Conservation (phyloP, 2,888 invertebrate genomes). For the Lochmaea capreae region DNA sequence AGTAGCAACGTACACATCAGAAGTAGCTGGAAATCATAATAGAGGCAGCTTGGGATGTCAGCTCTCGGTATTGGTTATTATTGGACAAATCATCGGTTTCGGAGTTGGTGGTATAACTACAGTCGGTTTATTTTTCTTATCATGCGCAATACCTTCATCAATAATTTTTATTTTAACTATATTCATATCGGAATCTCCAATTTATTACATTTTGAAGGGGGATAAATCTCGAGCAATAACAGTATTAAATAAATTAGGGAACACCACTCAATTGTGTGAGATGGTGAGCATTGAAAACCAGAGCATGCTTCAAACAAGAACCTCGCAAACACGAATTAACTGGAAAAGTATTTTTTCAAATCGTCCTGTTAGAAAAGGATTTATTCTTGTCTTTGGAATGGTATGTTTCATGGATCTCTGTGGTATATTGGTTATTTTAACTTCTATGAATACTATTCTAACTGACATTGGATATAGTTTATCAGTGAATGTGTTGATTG, state of each 20-base stretch:
- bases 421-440: constrained; percentile 82
- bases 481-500: constrained; percentile 73
- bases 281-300: constrained; percentile 60
- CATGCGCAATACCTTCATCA: constrained; percentile 37
- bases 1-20: constrained; percentile 86
- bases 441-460: constrained; percentile 79
- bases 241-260: constrained; percentile 27
- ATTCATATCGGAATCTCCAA: constrained; percentile 47
- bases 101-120: constrained; percentile 40
- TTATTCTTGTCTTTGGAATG: constrained; percentile 77
- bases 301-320: constrained; percentile 70
- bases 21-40: constrained; percentile 81
- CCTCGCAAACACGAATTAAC: constrained; percentile 36
- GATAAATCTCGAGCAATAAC: constrained; percentile 11
- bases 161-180: constrained; percentile 30
- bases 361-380: constrained; percentile 65
- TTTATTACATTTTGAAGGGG: constrained; percentile 35
- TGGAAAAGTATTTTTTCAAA: constrained; percentile 21
- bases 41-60: constrained; percentile 76
- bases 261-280: background rate
- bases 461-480: constrained; percentile 73
- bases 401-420: constrained; percentile 86
- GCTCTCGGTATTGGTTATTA: constrained; percentile 27
- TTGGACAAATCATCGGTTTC: constrained; percentile 41
- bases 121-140: constrained; percentile 36